Base-by-base conservation (phyloP, 2,797 vertebrate genomes). In the Peromyscus aztecus region DNA sequence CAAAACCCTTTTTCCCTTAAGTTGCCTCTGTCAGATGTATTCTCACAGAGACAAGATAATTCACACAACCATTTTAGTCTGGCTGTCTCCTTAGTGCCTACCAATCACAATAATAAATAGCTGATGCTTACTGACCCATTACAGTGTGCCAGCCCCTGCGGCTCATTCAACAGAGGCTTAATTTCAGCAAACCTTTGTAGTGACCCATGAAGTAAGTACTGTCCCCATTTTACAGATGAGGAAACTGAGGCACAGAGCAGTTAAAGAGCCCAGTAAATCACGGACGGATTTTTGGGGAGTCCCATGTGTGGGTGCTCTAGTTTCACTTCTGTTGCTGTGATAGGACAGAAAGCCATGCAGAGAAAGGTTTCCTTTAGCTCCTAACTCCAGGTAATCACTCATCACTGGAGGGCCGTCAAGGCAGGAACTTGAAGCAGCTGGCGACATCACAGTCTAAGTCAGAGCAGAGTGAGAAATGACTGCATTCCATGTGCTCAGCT, bases 401-500 rank as follows among this genome's bases (percentile, higher is more conserved):
- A 40, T 40, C 49, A 19, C 84, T 87, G 49, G 37, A 14, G 67
- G 43, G 13, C 21, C 27, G 65, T 16, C 84, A 55, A 69, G 65
- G 67, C 49, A 73, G 85, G 49, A 55, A 5, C 46, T 37, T 52
- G 46, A 87, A 87, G 46, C 34, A 29, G 23, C 31, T 55, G 37
- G n/a, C 1, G 3, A 55, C 49, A 13, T 31, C 67, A n/a, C 21
- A 49, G 6, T 19, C 83, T 1, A 57, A 71, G 67, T 57, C 85
- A 40, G 49, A 73, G 49, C 16, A 21, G 67, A 73, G 67, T 3
- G 13, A 55, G 34, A 37, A 71, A 71, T n/a, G 65, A 55, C 55
- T 1, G 1, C 49, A 27, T 1, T 24, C 49, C 19, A 6, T 0
- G n/a, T 5, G 8, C n/a, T 55, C 12, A 0, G 8, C 46, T 71